Base-by-base conservation (phyloP, 2,797 vertebrate species). In the Hoplostethus atlanticus region DNA sequence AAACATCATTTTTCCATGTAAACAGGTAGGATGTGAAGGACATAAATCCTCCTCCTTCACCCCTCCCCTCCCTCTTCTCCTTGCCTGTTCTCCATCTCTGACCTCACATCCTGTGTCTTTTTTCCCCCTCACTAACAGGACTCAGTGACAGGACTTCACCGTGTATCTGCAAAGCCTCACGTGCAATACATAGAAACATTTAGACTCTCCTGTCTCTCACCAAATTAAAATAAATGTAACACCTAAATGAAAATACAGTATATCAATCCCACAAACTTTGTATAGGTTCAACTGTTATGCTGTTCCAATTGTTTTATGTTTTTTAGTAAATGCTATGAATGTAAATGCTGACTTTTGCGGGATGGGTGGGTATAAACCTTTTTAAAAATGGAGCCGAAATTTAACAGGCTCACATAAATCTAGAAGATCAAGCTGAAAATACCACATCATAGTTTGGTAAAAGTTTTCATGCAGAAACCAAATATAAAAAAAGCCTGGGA, bases 1-100 rank as follows among this genome's bases (percentile, higher is more conserved):
- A 79, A 85, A 85, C 72, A 87, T 13, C 36, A 71, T 50, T 38
- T 70, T 51, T 68, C 71, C 50, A 71, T 77, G 69, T 86, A 87
- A 87, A 87, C 85, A 82, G 79, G 66, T 68, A 30, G 30, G 54
- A 79, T 56, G 55, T 70, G 30, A 73, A 46, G 66, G 48, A 46
- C 72, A 80, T 81, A 76, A 83, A 83, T 86, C 80, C 51, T 64
- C 31, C 25, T 31, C 46, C 67, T 21, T 34, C 40, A 12, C 53
- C 64, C 25, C 6, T 48, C 17, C 31, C 30, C 31, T 38, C 31
- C 30, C 44, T 51, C 47, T 52, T 60, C 42, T 53, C 53, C 31
- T 68, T 46, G 51, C 48, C 58, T 52, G 8, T 67, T 53, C 64
- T 31, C 25, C 25, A 12, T 60, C n/a, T 7, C 46, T 25, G 47